Conservation (phyloP, 2,113 vertebrate genomes). For the Vidua chalybeata region DNA sequence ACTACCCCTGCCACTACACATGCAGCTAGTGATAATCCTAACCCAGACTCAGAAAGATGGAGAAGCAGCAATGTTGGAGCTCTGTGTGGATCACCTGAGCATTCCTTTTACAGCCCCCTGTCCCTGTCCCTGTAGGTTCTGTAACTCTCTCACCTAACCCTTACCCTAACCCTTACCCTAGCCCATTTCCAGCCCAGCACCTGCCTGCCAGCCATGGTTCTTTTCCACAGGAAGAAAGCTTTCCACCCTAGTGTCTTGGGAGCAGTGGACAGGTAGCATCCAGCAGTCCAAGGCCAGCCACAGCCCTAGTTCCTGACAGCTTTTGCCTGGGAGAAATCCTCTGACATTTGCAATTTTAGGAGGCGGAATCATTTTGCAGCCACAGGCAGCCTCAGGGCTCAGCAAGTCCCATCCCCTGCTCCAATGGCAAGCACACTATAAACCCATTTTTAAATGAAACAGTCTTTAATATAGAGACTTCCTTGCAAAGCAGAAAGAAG, state of each 20-base stretch:
- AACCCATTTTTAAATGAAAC: background rate
- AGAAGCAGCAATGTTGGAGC: background rate
- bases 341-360: rapidly evolving
- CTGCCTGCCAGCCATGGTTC: background rate
- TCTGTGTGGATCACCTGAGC: background rate
- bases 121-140: background rate
- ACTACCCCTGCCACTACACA: background rate
- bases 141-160: too few relatives aligned
- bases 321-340: background rate
- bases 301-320: background rate
- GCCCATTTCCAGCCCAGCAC: background rate
- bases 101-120: background rate
- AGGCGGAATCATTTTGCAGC: rapidly evolving
- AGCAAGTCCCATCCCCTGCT: background rate
- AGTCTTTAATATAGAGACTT: background rate
- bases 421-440: background rate
- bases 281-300: background rate
- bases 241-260: background rate
- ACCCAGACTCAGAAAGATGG: background rate
- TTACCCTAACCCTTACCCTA: too few relatives aligned
- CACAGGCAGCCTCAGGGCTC: background rate
- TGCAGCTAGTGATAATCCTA: background rate
- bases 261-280: background rate
- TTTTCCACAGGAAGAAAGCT: background rate
- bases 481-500: background rate